Percentiles rank a stretch among this genome's conserved stretches.
Evolutionary conservation across 2,888 invertebrate species (phyloP).

Genomic region (Perizoma flavofasciatum): DNA sequence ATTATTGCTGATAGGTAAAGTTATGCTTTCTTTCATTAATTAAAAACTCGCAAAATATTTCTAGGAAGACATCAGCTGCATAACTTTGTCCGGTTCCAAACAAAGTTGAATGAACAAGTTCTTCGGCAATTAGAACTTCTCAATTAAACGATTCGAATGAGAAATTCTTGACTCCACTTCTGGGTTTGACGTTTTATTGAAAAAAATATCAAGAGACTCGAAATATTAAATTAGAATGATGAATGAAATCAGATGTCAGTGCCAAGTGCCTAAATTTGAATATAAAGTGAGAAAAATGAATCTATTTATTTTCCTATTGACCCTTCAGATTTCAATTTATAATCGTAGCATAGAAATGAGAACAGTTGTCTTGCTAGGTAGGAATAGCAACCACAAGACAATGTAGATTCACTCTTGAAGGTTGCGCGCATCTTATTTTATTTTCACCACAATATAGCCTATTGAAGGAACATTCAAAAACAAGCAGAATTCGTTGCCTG

Average conservation of each 20-base stretch:
- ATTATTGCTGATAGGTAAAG: too few relatives aligned
- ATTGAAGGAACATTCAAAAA: too few relatives aligned
- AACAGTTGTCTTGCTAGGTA: too few relatives aligned
- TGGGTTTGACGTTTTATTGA: constrained; percentile 19
- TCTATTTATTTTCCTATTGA: too few relatives aligned
- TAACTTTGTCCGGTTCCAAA: constrained; percentile 12
- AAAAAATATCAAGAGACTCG: constrained; percentile 20
- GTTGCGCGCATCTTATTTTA: too few relatives aligned
- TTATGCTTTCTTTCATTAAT: not conserved
- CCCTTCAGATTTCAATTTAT: too few relatives aligned
- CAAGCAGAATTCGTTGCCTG: too few relatives aligned
- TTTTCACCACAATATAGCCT: too few relatives aligned
- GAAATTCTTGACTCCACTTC: constrained; percentile 15
- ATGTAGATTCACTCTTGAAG: too few relatives aligned
- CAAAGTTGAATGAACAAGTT: constrained; percentile 14
- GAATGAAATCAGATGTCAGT: constrained; percentile 16
- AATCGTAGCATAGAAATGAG: too few relatives aligned
- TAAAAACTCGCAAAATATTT: not conserved
- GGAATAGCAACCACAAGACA: too few relatives aligned
- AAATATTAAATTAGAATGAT: constrained; percentile 27
- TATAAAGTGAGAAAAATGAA: not conserved
- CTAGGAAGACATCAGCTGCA: constrained; percentile 9
- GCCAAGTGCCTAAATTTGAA: constrained; percentile 14
- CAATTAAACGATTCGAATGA: constrained; percentile 13
- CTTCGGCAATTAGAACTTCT: constrained; percentile 18